Evolutionary conservation across 2,113 vertebrate species (phyloP).

Genomic region (Hemicordylus capensis): DNA sequence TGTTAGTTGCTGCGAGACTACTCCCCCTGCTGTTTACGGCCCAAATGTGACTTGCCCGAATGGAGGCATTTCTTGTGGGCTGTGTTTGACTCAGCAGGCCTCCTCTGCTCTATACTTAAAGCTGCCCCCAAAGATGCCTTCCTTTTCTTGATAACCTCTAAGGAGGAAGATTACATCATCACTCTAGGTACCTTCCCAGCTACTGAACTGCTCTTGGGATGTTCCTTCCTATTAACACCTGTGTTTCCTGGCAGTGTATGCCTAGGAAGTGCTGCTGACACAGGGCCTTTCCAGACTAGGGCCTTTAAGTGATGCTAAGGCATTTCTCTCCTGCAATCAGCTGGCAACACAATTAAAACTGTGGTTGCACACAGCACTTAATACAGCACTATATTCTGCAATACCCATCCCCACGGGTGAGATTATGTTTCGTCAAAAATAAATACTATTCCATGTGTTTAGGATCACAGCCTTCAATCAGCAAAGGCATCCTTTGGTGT

Average conservation of each 20-base stretch:
- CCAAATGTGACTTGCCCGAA: no score
- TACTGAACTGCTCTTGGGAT: background rate
- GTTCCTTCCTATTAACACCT: background rate
- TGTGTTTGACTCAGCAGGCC: background rate
- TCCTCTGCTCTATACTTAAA: background rate
- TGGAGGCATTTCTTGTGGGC: no score
- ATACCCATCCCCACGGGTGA: no score
- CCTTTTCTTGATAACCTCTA: background rate
- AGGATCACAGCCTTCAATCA: background rate
- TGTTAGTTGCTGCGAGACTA: no score
- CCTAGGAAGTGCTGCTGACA: background rate
- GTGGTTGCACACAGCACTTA: background rate
- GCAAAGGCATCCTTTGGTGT: background rate
- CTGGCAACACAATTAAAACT: background rate
- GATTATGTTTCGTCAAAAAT: background rate
- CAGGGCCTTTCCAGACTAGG: background rate
- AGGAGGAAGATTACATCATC: background rate
- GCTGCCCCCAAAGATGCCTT: background rate
- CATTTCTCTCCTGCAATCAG: background rate
- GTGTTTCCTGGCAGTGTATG: background rate
- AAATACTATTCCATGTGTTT: background rate
- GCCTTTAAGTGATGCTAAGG: background rate
- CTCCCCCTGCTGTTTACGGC: no score
- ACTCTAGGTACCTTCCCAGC: background rate
- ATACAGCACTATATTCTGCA: background rate